Base-by-base conservation (phyloP, 2,797 vertebrate genomes). In the Ceryle rudis region DNA sequence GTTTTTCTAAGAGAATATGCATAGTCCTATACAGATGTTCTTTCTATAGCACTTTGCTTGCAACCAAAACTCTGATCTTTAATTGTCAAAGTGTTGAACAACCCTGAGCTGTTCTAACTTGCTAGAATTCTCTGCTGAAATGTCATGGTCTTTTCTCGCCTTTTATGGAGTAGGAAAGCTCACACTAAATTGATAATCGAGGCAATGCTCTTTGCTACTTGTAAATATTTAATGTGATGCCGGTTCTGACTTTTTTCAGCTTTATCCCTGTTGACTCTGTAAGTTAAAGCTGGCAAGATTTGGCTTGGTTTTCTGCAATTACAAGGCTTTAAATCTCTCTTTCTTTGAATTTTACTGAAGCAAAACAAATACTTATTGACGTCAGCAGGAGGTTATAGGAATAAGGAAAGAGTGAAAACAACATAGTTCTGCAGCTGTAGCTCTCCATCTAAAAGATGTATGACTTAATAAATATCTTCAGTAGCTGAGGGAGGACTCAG, bases 321-420 rank as follows among this genome's bases (percentile, higher is more conserved):
- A 81, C 54, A 41, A 77, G 51, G 60, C 70, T 77, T 89, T 91
- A 84, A 87, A 78, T 94, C 80, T 92, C 55, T 91, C n/a, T 89
- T 91, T 41, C 91, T 91, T 60, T 70, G 80, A 77, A 15, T 95
- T 90, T 94, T 91, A 73, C 67, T 11, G 66, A 89, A 64, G 82
- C 82, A 93, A 95, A 95, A 93, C 86, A 95, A 95, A 86, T 47
- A 31, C 77, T 75, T 85, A 64, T 52, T 96, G 93, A 93, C 58
- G 71, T 97, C 89, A 96, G 89, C 90, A 89, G 84, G 71, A 89
- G 84, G 86, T 90, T 70, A 41, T 20, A 88, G 89, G 90, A 92
- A 39, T 55, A 77, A 71, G 84, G 47, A 20, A 44, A 33, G 71
- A 65, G 29, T 31, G 81, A 31, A 71, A 85, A 26, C 39, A 69